A percentile compares a stretch with the other conserved stretches of the same genome.
These are phyloP conservation scores for Botia kubotai DNA, from an alignment of 2,797 vertebrate genomes.

Conservation along the genomic window DNA sequence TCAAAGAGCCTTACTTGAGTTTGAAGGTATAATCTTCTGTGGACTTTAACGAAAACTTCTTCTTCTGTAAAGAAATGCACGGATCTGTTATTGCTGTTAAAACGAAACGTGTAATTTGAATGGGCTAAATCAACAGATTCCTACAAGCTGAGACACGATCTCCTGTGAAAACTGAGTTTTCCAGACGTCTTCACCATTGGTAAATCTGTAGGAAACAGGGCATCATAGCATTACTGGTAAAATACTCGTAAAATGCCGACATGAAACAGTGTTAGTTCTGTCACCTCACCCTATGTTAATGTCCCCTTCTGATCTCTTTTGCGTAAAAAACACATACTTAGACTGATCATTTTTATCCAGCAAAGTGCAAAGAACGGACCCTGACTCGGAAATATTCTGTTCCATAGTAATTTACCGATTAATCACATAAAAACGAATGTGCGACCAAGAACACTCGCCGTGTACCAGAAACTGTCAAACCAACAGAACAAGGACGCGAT, in stretches of 20 bases:
- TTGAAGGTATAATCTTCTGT: conserved; percentile 70
- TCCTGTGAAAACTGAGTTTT: conserved; percentile 67
- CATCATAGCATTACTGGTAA: not conserved
- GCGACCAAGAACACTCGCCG: not conserved
- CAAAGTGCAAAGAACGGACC: conserved; percentile 61
- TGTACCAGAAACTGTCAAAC: not conserved
- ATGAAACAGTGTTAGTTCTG: not conserved
- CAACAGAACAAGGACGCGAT: not conserved
- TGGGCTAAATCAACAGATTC: conserved; percentile 19
- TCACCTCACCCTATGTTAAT: conserved; percentile 71
- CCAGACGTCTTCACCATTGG: conserved; percentile 75
- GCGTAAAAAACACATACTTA: conserved; percentile 69
- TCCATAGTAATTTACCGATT: conserved; percentile 9
- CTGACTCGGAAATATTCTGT: conserved; percentile 36
- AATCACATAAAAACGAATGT: not conserved
- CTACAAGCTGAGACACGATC: conserved; percentile 65
- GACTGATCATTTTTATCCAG: conserved; percentile 64
- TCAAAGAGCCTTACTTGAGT: conserved; percentile 67
- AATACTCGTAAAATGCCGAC: not conserved
- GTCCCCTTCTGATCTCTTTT: conserved; percentile 50
- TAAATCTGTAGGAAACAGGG: conserved; percentile 66
- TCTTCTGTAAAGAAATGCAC: conserved; percentile 63
- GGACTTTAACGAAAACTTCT: conserved; percentile 66
- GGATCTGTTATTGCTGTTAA: not conserved
- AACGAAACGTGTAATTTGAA: not conserved